Base-by-base conservation (phyloP, 2,888 invertebrate genomes). In the Conus canariensis region DNA sequence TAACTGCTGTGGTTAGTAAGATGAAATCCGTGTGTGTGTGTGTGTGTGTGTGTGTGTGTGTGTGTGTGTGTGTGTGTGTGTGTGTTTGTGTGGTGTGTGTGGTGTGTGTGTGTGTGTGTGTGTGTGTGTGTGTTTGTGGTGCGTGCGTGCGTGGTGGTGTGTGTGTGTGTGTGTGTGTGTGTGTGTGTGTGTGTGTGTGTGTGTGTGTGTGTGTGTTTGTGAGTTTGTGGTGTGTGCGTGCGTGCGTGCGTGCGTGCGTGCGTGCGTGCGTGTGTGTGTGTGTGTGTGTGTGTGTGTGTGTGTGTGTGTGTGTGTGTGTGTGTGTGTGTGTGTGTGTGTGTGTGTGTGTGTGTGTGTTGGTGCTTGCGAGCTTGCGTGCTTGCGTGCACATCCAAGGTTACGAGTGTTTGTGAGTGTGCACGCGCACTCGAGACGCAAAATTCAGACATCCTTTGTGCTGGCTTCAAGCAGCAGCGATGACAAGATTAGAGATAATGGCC, bases 81-180 rank as follows among this genome's bases (percentile, higher is more conserved):
- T 70, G 70, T 70, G 70, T 70, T 5, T 70, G 70, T 70, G 70
- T 70, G n/a, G 70, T 70, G 70, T 14, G 70, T 70, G 70, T 70
- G n/a, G 70, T 70, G 70, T 70, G 70, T 70, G 70, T 70, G 70
- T 70, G 70, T 70, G 70, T 70, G 70, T 70, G 70, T 70, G 70
- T 70, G 70, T 70, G 70, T 70, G 77, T 77, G 30, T 77, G 77
- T 77, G 77, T 77, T 45, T 77, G 77, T 70, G 70, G 64, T 64
- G 60, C 3, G 60, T 64, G 19, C 1, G 70, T 70, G 14, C 0
- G 70, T 70, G 70, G 4, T 5, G 4, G 70, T 70, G 70, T 70
- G 70, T 70, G 70, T 70, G 70, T 70, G 70, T 70, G 70, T 70
- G 70, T 70, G 70, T 70, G 70, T 70, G 70, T 70, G 70, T 70